Evolutionary conservation across 1,140 invertebrate genomes (phyloP).

Genomic region (Tenebrio molitor): DNA sequence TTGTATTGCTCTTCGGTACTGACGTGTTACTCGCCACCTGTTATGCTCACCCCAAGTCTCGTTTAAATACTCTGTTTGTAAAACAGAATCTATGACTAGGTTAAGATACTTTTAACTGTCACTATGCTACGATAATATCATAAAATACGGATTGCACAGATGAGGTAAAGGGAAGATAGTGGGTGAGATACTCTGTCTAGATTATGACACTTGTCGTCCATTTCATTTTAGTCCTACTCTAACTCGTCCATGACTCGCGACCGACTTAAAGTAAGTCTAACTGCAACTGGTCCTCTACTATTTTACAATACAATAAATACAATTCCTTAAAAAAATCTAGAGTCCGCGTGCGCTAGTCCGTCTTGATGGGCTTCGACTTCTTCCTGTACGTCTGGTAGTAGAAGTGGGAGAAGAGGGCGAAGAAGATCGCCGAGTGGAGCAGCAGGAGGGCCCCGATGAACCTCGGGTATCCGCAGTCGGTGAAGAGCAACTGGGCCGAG

Average conservation of each 20-base stretch:
- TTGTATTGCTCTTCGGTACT: background rate
- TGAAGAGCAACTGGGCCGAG: conserved; percentile 80
- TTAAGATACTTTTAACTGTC: conserved; percentile 40
- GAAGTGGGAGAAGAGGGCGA: conserved; percentile 92
- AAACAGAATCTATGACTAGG: conserved; percentile 46
- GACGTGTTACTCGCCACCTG: conserved; percentile 16
- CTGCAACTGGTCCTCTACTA: conserved; percentile 20
- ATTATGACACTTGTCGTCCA: conserved; percentile 31
- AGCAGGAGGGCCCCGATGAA: conserved; percentile 82
- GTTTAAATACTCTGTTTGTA: conserved; percentile 34
- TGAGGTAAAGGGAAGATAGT: conserved; percentile 34
- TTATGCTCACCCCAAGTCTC: conserved; percentile 21
- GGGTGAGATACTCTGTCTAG: conserved; percentile 12
- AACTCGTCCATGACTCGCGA: conserved; percentile 26
- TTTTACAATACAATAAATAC: conserved; percentile 38
- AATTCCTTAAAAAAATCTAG: background rate
- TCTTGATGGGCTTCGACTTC: conserved; percentile 48
- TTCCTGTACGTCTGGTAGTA: conserved; percentile 85
- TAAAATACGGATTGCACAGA: conserved; percentile 37
- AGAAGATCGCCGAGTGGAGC: conserved; percentile 92
- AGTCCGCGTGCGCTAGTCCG: conserved; percentile 42
- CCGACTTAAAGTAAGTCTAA: conserved; percentile 29
- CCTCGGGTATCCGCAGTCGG: conserved; percentile 83
- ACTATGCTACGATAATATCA: conserved; percentile 39
- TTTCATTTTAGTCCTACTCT: conserved; percentile 31